Evolutionary conservation across 2,797 vertebrate species (phyloP).

Genomic region (Vipera ursinii): DNA sequence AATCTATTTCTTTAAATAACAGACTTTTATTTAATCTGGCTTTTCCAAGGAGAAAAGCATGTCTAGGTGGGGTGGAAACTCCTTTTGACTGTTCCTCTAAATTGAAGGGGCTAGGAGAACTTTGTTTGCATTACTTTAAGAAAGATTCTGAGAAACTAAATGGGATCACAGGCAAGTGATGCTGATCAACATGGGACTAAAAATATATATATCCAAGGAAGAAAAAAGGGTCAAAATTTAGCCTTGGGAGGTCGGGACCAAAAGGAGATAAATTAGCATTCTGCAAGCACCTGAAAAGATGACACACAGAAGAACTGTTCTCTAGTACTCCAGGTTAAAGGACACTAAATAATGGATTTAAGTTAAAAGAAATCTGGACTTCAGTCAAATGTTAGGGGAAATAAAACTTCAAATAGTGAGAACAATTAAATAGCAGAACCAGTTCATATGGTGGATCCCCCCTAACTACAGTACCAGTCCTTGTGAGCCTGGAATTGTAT

Average conservation of each 20-base stretch:
- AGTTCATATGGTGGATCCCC: not conserved
- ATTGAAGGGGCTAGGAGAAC: not conserved
- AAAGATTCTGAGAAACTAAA: not conserved
- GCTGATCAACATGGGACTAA: not conserved
- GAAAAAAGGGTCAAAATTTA: not conserved
- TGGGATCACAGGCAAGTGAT: not conserved
- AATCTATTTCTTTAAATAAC: not conserved
- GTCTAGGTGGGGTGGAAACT: not conserved
- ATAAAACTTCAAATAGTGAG: not conserved
- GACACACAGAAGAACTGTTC: not conserved
- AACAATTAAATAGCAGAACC: not conserved
- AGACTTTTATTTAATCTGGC: not conserved
- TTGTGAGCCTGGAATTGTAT: not conserved
- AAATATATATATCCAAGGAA: not conserved
- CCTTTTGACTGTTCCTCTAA: not conserved
- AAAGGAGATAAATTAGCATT: not conserved
- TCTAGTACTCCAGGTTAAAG: not conserved
- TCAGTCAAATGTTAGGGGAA: not conserved
- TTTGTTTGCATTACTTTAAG: not conserved
- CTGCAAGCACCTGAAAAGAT: not conserved
- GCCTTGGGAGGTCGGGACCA: not conserved
- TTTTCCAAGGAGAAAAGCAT: not conserved
- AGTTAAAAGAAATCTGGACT: not conserved
- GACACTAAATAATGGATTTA: not conserved
- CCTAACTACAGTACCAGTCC: not conserved